Conservation (phyloP, 2,888 invertebrate genomes). For the Odontomyia ornata region DNA sequence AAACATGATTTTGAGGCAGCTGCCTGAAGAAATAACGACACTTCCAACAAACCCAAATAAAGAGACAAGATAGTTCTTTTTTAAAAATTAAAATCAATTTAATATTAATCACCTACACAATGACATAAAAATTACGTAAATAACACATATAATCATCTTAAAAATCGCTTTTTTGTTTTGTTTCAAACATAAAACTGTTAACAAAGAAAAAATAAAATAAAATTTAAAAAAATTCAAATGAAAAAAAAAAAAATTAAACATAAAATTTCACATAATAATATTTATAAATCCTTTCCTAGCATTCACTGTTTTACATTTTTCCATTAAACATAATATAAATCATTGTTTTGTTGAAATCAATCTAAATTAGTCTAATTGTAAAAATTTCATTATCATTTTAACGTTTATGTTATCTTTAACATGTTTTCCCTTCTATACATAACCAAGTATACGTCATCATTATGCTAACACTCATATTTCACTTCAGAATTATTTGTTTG, state of each 20-base stretch:
- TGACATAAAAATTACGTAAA: slow-evolving; percentile 48
- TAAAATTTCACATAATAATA: slow-evolving; percentile 13
- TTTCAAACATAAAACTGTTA: slow-evolving; percentile 49
- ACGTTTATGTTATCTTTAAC: not conserved
- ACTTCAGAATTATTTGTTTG: not conserved
- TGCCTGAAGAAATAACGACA: too few species aligned
- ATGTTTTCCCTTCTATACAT: not conserved
- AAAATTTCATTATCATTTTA: slow-evolving; percentile 6
- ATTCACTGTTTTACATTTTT: slow-evolving; percentile 32
- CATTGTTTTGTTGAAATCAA: slow-evolving; percentile 15
- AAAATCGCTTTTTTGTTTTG: slow-evolving; percentile 46
- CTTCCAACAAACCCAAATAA: not conserved
- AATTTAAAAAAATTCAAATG: slow-evolving; percentile 37
- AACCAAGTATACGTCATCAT: not conserved
- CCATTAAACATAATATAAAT: slow-evolving; percentile 20
- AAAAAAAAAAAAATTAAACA: slow-evolving; percentile 30
- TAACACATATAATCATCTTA: slow-evolving; percentile 49
- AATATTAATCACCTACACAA: slow-evolving; percentile 49
- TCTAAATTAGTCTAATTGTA: slow-evolving; percentile 27
- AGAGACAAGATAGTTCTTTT: slow-evolving; percentile 5
- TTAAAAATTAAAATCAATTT: slow-evolving; percentile 45
- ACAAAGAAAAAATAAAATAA: slow-evolving; percentile 45
- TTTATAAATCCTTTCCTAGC: slow-evolving; percentile 46
- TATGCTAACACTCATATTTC: slow-evolving; percentile 26
- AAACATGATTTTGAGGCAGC: too few species aligned